phyloP scores from a whole-genome alignment of 2,113 vertebrate species.

The Silurus meridionalis region DNA sequence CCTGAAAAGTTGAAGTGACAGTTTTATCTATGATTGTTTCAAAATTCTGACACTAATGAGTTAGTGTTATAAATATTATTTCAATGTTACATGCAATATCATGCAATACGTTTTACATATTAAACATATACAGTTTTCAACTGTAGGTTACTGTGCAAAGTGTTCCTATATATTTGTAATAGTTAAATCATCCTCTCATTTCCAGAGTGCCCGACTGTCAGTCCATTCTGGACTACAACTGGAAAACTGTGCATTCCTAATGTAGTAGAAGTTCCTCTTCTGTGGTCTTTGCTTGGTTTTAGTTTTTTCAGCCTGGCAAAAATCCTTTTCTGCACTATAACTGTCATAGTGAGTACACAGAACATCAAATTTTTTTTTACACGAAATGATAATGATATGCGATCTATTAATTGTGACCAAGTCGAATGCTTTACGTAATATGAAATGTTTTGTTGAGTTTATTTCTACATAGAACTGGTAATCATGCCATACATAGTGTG shows the following conservation, averaged over 20 bases:
- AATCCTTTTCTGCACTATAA: slow-evolving; percentile 20
- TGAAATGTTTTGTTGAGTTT: not conserved
- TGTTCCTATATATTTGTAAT: not conserved
- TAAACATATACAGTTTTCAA: not conserved
- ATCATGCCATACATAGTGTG: not conserved
- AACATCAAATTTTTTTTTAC: not conserved
- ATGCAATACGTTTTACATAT: not conserved
- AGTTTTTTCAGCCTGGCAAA: slow-evolving; percentile 22
- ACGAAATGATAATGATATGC: not conserved
- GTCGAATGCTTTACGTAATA: not conserved
- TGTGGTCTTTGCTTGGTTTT: slow-evolving; percentile 9
- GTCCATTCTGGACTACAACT: not conserved
- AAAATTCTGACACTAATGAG: not conserved
- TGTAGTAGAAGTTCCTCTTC: slow-evolving; percentile 10
- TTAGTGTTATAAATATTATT: not conserved
- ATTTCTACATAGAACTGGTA: not conserved
- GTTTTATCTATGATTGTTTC: not conserved
- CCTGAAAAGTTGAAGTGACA: not conserved
- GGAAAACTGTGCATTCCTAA: not conserved
- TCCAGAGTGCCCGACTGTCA: slow-evolving; percentile 36
- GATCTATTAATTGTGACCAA: not conserved
- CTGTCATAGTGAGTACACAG: slow-evolving; percentile 35
- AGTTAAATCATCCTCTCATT: not conserved
- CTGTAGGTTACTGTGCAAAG: not conserved
- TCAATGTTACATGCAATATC: not conserved